Conservation (phyloP, 2,888 invertebrate species). For the Chrysodeixis includens region DNA sequence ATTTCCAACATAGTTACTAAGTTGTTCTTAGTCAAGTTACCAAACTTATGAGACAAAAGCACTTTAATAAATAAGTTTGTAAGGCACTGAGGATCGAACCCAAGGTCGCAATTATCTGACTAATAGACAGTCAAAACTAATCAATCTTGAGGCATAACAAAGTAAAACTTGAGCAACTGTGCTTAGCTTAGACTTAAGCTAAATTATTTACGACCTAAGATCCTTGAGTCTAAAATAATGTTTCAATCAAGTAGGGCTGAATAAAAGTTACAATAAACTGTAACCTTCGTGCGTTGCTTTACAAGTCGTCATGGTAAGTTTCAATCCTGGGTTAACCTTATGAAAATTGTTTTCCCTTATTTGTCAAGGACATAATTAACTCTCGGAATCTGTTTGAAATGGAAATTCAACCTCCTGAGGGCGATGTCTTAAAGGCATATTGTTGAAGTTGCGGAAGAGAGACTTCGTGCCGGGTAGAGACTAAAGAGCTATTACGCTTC, state of each 20-base stretch:
- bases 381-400: no score
- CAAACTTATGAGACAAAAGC: slow-evolving; percentile 2
- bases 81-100: slow-evolving; percentile 1
- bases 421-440: no score
- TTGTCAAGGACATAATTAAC: no score
- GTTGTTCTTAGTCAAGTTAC: not conserved
- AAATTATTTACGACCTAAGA: slow-evolving; percentile 1
- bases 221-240: not conserved
- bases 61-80: slow-evolving; percentile 4
- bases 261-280: not conserved
- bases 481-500: no score
- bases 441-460: no score
- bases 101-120: slow-evolving; percentile 8
- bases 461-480: no score
- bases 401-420: no score
- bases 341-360: no score
- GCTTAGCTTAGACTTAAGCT: not conserved
- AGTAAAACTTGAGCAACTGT: slow-evolving; percentile 2
- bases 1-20: not conserved
- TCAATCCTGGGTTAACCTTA: no score
- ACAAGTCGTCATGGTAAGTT: no score
- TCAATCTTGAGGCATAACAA: not conserved
- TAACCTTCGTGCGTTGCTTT: not conserved
- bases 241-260: not conserved
- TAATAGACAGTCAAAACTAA: slow-evolving; percentile 4